Evolutionary conservation across 2,113 vertebrate species (phyloP).

Genomic region (Sylvicapra grimmia): DNA sequence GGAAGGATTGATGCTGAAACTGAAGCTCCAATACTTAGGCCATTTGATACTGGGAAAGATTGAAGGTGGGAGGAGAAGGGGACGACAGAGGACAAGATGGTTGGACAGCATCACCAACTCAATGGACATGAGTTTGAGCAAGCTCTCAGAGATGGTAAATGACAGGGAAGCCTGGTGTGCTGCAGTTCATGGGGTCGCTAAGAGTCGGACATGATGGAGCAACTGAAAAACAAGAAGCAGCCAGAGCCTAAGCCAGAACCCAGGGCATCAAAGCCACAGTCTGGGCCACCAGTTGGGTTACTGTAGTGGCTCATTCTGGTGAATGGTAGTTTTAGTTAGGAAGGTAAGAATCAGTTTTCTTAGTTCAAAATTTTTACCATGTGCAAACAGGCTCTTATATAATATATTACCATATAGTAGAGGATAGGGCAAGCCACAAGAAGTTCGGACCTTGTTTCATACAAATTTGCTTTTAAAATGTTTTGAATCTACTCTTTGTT

Average conservation of each 20-base stretch:
- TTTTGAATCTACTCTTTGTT: not conserved
- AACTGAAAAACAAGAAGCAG: not conserved
- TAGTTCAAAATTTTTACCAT: not conserved
- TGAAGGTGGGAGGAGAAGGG: not conserved
- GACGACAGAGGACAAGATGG: not conserved
- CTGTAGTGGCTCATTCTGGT: not conserved
- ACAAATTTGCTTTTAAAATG: not conserved
- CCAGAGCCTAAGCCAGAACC: not conserved
- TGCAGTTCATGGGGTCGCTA: not conserved
- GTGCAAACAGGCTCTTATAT: not conserved
- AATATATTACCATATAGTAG: not conserved
- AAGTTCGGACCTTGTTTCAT: not conserved
- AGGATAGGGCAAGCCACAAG: not conserved
- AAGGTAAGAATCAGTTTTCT: not conserved
- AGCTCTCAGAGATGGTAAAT: not conserved
- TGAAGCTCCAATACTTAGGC: not conserved
- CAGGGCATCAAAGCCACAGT: not conserved
- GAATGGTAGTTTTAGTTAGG: not conserved
- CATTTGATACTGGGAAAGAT: not conserved
- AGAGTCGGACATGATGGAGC: accelerated
- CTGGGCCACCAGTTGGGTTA: accelerated
- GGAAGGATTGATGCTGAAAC: not conserved
- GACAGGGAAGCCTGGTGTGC: not conserved
- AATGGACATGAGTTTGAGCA: not conserved
- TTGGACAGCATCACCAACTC: not conserved